phyloP scores from a whole-genome alignment of 2,888 invertebrate genomes.

The Girardia tigrina region DNA sequence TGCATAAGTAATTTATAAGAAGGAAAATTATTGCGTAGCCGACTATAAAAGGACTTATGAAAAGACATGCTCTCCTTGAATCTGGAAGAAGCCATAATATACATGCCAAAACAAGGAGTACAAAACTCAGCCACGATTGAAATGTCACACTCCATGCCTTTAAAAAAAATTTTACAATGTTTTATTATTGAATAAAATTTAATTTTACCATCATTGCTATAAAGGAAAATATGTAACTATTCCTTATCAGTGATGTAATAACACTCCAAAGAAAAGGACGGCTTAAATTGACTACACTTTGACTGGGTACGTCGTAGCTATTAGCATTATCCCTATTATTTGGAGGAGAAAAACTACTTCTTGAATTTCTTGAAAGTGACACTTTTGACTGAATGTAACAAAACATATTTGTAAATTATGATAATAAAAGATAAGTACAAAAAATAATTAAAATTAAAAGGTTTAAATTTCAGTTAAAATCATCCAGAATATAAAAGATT shows the following conservation, averaged over 20 bases:
- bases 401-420: no score
- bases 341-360: no score
- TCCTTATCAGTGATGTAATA: constrained; percentile 35
- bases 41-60: constrained; percentile 90
- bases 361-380: no score
- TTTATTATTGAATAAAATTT: neutral
- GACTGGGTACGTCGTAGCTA: no score
- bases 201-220: constrained; percentile 66
- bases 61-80: constrained; percentile 74
- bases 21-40: constrained; percentile 76
- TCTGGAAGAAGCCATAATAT: constrained; percentile 88
- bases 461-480: no score
- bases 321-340: no score
- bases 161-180: neutral
- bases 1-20: constrained; percentile 66
- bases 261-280: constrained; percentile 24
- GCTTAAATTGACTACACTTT: no score
- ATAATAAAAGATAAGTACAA: no score
- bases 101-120: constrained; percentile 80
- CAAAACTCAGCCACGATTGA: constrained; percentile 91
- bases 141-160: constrained; percentile 88
- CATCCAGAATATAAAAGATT: no score
- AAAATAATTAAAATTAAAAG: no score
- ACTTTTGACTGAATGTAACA: no score
- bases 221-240: constrained; percentile 68